Conservation (phyloP, 2,888 invertebrate species). For the Pachliopta kotzebuea region DNA sequence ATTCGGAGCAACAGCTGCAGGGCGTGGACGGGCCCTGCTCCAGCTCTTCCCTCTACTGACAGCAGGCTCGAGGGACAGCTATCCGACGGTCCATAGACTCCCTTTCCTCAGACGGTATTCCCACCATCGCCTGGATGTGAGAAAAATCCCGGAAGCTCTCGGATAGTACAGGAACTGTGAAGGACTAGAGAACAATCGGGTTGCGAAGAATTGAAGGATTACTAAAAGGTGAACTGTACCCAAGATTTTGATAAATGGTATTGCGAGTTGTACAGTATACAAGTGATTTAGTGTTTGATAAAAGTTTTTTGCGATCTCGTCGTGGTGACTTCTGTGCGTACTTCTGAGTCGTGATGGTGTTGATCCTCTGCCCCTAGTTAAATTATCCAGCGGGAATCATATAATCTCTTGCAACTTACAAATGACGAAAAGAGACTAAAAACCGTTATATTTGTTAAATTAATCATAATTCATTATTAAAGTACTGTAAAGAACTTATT, state of each 20-base stretch:
- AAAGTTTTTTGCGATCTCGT: conserved; percentile 28
- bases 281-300: conserved; percentile 30
- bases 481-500: background rate
- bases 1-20: conserved; percentile 62
- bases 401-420: conserved; percentile 9
- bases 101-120: conserved; percentile 64
- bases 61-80: conserved; percentile 53
- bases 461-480: conserved; percentile 18
- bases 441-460: conserved; percentile 26
- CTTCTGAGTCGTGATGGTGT: conserved; percentile 6
- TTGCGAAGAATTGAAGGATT: conserved; percentile 10
- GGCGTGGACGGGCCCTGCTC: conserved; percentile 75
- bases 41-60: conserved; percentile 76
- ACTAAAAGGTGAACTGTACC: conserved; percentile 20
- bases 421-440: background rate
- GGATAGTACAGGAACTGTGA: conserved; percentile 23
- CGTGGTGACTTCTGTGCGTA: conserved; percentile 14
- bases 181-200: conserved; percentile 13
- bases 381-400: conserved; percentile 6
- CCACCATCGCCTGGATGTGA: conserved; percentile 74
- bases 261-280: conserved; percentile 25
- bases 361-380: conserved; percentile 9
- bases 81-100: conserved; percentile 64
- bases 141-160: conserved; percentile 27
- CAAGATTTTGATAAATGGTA: conserved; percentile 24